A percentile compares a stretch with the other conserved stretches of the same genome.
Conservation (phyloP, 2,888 invertebrate genomes). For the Leptinotarsa juncta region DNA sequence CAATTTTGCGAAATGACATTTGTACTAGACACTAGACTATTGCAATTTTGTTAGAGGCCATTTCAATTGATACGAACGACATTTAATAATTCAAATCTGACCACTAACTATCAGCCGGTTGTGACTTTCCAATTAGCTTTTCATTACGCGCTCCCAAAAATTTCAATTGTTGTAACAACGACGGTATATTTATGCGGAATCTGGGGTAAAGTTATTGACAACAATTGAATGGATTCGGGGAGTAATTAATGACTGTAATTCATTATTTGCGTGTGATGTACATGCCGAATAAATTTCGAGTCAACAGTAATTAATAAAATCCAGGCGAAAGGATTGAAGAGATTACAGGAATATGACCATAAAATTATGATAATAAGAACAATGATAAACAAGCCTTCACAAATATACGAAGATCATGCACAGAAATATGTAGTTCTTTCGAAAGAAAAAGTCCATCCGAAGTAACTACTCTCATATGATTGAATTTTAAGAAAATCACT, state of each 20-base stretch:
- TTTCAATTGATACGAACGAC: constrained; percentile 51
- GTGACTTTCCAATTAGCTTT: constrained; percentile 40
- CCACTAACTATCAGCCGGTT: constrained; percentile 42
- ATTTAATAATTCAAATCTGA: constrained; percentile 47
- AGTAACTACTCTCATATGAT: too few species aligned
- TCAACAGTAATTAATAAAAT: neutral
- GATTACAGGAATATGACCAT: too few species aligned
- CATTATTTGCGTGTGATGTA: neutral
- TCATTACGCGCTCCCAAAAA: constrained; percentile 31
- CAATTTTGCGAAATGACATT: too few species aligned
- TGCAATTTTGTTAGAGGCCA: constrained; percentile 49
- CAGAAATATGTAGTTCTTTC: too few species aligned
- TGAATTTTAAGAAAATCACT: too few species aligned
- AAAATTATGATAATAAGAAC: too few species aligned
- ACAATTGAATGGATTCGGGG: neutral
- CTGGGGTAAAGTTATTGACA: constrained; percentile 9
- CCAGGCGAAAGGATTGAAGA: too few species aligned
- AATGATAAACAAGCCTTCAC: too few species aligned
- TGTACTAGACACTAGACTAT: too few species aligned
- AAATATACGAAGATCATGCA: too few species aligned
- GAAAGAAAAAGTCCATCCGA: too few species aligned
- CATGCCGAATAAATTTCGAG: neutral
- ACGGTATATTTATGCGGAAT: constrained; percentile 2
- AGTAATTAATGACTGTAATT: neutral
- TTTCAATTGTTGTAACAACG: neutral